Base-by-base conservation (phyloP, 2,888 invertebrate species). In the Drosophila differens region DNA sequence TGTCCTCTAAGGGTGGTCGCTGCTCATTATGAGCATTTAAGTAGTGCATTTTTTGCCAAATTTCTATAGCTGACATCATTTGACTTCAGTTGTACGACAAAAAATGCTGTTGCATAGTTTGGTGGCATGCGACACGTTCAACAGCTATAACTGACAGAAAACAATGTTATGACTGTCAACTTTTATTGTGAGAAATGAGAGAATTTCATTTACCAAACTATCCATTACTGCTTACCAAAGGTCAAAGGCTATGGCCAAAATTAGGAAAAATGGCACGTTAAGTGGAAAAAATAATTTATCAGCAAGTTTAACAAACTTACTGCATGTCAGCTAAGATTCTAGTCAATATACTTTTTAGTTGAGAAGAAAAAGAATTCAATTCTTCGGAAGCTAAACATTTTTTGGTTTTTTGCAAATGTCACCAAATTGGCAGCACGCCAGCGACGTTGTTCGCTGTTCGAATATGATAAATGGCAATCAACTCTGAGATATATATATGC, bases 151-250 rank as follows among this genome's bases (percentile, higher is more conserved):
- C n/a, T 28, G 22, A 10, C 60, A 60, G 44, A 44, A 61, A 58
- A 47, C 33, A 16, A n/a, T 49, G 54, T 4, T 41, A 53, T 44
- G 35, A 19, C 65, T 70, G 64, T 75, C 67, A 62, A 55, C 58
- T 25, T 54, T 70, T 52, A 80, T 70, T 60, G 62, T 66, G 57
- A 81, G 70, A 79, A 79, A 82, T 82, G 82, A 73, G 44, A 60
- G 53, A 59, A 76, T 70, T 68, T 59, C 41, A 68, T 44, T 44
- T 32, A 9, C 22, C 28, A n/a, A 44, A 47, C 47, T 70, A 41
- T n/a, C 58, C 25, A 19, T 37, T 22, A 44, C 0, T 44, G 44
- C 44, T n/a, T 14, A 7, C 12, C 22, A 39, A 52, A 53, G 61
- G 54, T 62, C 58, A 64, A 41, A 22, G 53, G 32, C 19, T 30